Conservation (phyloP, 2,113 vertebrate species). For the Lipophrys pholis region DNA sequence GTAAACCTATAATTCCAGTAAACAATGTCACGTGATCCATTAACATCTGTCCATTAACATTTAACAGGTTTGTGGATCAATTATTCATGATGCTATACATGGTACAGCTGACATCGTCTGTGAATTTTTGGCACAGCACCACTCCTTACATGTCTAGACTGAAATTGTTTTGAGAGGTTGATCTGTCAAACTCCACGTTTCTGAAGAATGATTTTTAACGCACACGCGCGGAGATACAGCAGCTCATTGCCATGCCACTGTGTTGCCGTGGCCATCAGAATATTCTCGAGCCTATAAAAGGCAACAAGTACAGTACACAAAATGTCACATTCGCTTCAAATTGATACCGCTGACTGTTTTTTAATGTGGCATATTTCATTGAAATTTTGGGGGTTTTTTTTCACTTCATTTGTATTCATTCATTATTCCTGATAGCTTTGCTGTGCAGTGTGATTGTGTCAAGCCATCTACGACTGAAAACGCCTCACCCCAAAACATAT, state of each 20-base stretch:
- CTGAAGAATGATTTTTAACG: background rate
- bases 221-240: background rate
- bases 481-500: conserved; percentile 66
- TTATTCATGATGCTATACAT: conserved; percentile 34
- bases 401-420: conserved; percentile 23
- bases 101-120: conserved; percentile 16
- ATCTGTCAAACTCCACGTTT: background rate
- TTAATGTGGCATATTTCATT: conserved; percentile 10
- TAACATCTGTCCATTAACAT: conserved; percentile 39
- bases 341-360: conserved; percentile 6
- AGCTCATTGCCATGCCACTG: no score
- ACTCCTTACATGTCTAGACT: background rate
- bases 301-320: background rate
- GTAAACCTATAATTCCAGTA: conserved; percentile 13
- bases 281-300: background rate
- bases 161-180: background rate
- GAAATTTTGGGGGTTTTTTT: conserved; percentile 20
- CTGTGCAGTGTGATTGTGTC: conserved; percentile 50
- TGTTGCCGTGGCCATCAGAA: background rate
- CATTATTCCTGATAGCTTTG: conserved; percentile 48
- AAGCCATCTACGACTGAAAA: conserved; percentile 56
- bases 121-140: conserved; percentile 18
- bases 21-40: conserved; percentile 15
- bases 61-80: conserved; percentile 45
- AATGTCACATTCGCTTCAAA: conserved; percentile 31